Evolutionary conservation across 2,888 invertebrate genomes (phyloP).

Genomic region (Drosophila infuscata): DNA sequence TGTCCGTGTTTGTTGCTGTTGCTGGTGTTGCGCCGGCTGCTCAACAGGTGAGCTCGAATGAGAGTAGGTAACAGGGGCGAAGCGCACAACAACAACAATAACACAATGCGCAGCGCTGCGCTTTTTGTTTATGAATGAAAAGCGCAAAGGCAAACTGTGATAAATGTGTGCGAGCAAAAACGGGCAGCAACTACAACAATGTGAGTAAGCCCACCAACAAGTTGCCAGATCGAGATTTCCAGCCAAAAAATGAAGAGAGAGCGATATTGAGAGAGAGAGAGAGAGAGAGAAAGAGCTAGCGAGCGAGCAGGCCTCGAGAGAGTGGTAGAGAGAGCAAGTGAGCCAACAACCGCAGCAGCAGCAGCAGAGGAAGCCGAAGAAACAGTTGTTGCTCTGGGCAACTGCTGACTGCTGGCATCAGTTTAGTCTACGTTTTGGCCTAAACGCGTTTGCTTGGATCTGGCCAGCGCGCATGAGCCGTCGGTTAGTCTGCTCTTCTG

Average conservation of each 20-base stretch:
- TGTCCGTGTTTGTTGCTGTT: background rate
- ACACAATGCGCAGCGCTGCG: slow-evolving; percentile 45
- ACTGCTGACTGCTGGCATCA: slow-evolving; percentile 25
- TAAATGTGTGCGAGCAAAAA: slow-evolving; percentile 64
- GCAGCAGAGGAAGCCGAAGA: slow-evolving; percentile 3
- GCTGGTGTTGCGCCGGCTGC: slow-evolving; percentile 26
- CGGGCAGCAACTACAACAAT: slow-evolving; percentile 33
- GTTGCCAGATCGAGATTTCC: slow-evolving; percentile 36
- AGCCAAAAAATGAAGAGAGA: slow-evolving; percentile 11
- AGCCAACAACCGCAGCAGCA: slow-evolving; percentile 28
- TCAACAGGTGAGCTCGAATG: slow-evolving; percentile 66
- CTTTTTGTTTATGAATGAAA: slow-evolving; percentile 79
- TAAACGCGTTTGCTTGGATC: slow-evolving; percentile 77
- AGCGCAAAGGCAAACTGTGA: slow-evolving; percentile 67
- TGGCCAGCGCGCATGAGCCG: slow-evolving; percentile 74
- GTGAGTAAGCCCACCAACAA: slow-evolving; percentile 35
- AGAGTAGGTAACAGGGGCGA: slow-evolving; percentile 16
- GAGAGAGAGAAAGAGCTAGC: background rate
- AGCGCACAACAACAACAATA: slow-evolving; percentile 20
- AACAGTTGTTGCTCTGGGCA: slow-evolving; percentile 10
- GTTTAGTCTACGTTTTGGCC: slow-evolving; percentile 83
- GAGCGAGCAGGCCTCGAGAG: slow-evolving; percentile 5
- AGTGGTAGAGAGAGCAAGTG: slow-evolving; percentile 2
- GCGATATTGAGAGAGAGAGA: background rate
- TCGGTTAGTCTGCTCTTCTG: slow-evolving; percentile 51